Conservation (phyloP, 2,797 vertebrate genomes). For the Brachyalestes nurse region DNA sequence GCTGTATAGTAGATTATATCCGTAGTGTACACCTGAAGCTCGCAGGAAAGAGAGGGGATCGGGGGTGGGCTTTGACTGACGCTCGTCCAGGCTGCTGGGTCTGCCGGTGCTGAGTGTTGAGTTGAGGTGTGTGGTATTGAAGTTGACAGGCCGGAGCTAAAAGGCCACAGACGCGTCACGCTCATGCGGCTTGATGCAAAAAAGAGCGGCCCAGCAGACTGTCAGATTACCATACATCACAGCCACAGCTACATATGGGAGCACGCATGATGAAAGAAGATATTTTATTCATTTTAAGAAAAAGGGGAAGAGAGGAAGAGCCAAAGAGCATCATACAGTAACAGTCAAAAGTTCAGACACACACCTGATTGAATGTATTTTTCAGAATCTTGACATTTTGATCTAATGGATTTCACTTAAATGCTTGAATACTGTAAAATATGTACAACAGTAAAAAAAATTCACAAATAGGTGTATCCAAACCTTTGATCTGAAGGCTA, state of each 20-base stretch:
- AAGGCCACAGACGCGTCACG: not conserved
- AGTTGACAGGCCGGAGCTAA: slow-evolving; percentile 32
- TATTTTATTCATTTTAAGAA: slow-evolving; percentile 34
- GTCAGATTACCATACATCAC: slow-evolving; percentile 26
- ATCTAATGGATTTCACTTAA: too few species aligned
- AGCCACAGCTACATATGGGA: slow-evolving; percentile 1
- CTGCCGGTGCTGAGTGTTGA: slow-evolving; percentile 9
- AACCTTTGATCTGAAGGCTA: not conserved
- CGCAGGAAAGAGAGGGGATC: not conserved
- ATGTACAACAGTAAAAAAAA: not conserved
- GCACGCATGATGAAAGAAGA: slow-evolving; percentile 13
- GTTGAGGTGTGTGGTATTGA: slow-evolving; percentile 4
- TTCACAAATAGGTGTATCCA: not conserved
- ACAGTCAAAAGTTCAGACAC: not conserved
- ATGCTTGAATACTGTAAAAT: not conserved
- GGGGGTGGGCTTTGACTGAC: not conserved
- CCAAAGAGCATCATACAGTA: not conserved
- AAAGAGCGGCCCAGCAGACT: not conserved
- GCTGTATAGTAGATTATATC: not conserved
- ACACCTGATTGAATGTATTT: not conserved
- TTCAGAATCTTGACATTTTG: not conserved
- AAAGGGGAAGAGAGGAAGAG: not conserved
- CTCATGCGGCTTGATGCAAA: slow-evolving; percentile 12
- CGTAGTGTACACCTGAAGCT: not conserved
- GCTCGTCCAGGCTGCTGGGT: not conserved